phyloP scores from a whole-genome alignment of 2,797 vertebrate species.

The Artibeus jamaicensis region DNA sequence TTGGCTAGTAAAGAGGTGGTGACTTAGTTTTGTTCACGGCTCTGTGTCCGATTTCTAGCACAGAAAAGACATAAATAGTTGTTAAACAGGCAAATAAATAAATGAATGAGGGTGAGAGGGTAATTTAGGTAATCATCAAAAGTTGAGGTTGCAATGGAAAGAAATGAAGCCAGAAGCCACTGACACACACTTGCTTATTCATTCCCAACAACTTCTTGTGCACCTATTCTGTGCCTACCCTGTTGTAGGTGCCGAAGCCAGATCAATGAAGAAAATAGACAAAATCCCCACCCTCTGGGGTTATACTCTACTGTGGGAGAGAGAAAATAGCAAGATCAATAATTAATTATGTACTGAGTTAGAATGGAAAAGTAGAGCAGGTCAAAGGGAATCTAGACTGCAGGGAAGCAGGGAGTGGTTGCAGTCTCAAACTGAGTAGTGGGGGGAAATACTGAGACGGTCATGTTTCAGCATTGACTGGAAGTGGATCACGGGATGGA shows the following conservation, averaged over 20 bases:
- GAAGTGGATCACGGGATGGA: neutral
- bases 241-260: neutral
- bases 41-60: neutral
- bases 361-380: neutral
- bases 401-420: neutral
- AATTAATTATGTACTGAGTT: conserved; percentile 4
- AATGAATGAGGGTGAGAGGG: neutral
- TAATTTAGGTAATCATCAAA: neutral
- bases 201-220: neutral
- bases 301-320: neutral
- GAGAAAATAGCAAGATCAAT: conserved; percentile 16
- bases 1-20: neutral
- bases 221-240: neutral
- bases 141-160: neutral
- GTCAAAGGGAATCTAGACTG: neutral
- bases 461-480: neutral
- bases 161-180: neutral
- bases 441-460: neutral
- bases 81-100: neutral
- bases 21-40: neutral
- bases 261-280: neutral
- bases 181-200: neutral
- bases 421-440: neutral
- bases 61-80: neutral
- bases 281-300: neutral